Evolutionary conservation across 2,797 vertebrate genomes (phyloP).

Genomic region (Leptoclinus maculatus): DNA sequence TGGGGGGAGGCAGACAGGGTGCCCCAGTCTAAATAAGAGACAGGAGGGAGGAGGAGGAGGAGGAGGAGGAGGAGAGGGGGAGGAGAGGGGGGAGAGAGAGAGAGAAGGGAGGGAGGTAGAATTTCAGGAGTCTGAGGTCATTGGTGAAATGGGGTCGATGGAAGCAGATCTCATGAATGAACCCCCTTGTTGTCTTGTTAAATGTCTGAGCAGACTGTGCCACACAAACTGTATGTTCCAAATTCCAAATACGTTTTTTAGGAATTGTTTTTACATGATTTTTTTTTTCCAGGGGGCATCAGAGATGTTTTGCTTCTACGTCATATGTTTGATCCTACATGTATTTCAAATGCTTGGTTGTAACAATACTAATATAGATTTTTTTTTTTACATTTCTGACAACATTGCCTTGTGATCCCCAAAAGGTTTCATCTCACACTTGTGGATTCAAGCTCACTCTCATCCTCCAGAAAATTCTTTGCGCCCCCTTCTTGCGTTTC

Average conservation of each 20-base stretch:
- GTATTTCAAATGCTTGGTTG: not conserved
- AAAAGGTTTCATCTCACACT: not conserved
- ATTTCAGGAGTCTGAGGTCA: conserved; percentile 64
- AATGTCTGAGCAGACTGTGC: conserved; percentile 2
- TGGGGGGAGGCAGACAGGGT: conserved; percentile 30
- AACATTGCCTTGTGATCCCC: no score
- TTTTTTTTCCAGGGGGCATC: not conserved
- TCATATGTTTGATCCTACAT: not conserved
- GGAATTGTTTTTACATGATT: not conserved
- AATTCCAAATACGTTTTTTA: not conserved
- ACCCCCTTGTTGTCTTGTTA: conserved; percentile 44
- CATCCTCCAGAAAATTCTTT: not conserved
- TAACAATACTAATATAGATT: not conserved
- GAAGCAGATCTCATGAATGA: conserved; percentile 50
- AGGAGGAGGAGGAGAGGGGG: conserved; percentile 23
- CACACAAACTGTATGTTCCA: not conserved
- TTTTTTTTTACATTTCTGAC: no score
- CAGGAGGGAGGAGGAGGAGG: conserved; percentile 20
- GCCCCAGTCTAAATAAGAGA: conserved; percentile 55
- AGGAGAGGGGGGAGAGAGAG: conserved; percentile 22
- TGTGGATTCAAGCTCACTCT: not conserved
- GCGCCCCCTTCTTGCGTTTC: not conserved
- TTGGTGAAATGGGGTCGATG: conserved; percentile 46
- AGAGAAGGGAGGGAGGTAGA: conserved; percentile 25
- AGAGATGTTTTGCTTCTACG: not conserved